A percentile compares a stretch with the other conserved stretches of the same genome.
Evolutionary conservation across 2,797 vertebrate genomes (phyloP).

Genomic region (Pseudochaenichthys georgianus): DNA sequence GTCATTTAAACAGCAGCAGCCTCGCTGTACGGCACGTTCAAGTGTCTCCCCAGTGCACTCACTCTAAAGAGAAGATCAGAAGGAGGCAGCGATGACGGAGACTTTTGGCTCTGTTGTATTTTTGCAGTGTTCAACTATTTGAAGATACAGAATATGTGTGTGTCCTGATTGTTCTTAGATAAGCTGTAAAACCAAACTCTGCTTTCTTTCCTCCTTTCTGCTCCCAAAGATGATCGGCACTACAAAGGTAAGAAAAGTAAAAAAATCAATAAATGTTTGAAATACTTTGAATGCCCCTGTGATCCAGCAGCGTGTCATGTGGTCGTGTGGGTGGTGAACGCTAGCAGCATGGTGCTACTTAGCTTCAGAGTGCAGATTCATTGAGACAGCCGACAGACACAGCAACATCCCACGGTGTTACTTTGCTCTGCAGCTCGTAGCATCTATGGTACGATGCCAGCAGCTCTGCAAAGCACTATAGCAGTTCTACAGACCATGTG

Average conservation of each 20-base stretch:
- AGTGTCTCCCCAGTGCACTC: not conserved
- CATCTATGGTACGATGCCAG: no score
- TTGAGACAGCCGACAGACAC: no score
- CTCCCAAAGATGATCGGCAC: conserved; percentile 75
- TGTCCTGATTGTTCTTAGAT: not conserved
- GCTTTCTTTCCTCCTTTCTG: conserved; percentile 23
- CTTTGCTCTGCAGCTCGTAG: no score
- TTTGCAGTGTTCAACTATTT: not conserved
- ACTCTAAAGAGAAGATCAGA: not conserved
- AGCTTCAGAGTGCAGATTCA: no score
- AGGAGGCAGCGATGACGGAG: not conserved
- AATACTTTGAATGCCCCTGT: not conserved
- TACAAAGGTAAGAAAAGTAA: conserved; percentile 78
- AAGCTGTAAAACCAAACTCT: not conserved
- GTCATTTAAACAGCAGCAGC: not conserved
- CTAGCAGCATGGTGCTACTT: no score
- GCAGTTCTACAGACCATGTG: no score
- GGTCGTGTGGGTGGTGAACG: no score
- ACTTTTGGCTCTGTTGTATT: no score
- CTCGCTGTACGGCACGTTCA: not conserved
- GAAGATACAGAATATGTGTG: not conserved
- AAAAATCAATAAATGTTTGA: no score
- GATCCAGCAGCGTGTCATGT: not conserved
- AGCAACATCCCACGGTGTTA: no score
- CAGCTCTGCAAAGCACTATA: no score